Conservation (phyloP, 2,888 invertebrate genomes). For the Rhodophaea formosa region DNA sequence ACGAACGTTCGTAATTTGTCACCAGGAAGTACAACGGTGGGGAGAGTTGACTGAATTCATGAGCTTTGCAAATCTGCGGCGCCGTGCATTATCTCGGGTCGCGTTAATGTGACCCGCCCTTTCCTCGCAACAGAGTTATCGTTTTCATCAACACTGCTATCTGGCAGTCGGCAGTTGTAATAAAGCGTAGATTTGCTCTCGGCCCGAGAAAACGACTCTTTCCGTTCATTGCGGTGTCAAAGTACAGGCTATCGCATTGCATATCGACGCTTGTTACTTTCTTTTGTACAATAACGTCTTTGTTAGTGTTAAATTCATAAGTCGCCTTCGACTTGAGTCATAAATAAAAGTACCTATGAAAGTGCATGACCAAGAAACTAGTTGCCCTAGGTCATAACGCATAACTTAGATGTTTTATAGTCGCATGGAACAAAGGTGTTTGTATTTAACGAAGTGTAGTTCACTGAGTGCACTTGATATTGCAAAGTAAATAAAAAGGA, state of each 20-base stretch:
- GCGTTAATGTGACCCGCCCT: conserved; percentile 37
- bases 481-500: conserved; percentile 37
- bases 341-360: conserved; percentile 38
- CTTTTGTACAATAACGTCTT: conserved; percentile 28
- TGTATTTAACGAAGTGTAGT: conserved; percentile 29
- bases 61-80: conserved; percentile 42
- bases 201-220: conserved; percentile 38
- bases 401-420: conserved; percentile 54
- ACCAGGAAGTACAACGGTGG: conserved; percentile 42
- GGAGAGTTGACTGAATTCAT: conserved; percentile 41
- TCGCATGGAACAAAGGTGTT: conserved; percentile 41
- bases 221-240: conserved; percentile 34
- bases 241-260: conserved; percentile 30
- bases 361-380: conserved; percentile 48
- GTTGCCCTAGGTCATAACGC: conserved; percentile 51
- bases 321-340: conserved; percentile 35
- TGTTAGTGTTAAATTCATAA: conserved; percentile 10
- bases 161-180: conserved; percentile 32
- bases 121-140: conserved; percentile 39
- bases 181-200: conserved; percentile 38
- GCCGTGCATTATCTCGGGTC: conserved; percentile 37
- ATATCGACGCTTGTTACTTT: conserved; percentile 32
- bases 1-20: conserved; percentile 45
- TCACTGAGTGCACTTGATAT: conserved; percentile 33
- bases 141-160: conserved; percentile 43